These are phyloP conservation scores for Amphiprion percula DNA, from an alignment of 2,113 vertebrate genomes.

Conservation along the genomic window DNA sequence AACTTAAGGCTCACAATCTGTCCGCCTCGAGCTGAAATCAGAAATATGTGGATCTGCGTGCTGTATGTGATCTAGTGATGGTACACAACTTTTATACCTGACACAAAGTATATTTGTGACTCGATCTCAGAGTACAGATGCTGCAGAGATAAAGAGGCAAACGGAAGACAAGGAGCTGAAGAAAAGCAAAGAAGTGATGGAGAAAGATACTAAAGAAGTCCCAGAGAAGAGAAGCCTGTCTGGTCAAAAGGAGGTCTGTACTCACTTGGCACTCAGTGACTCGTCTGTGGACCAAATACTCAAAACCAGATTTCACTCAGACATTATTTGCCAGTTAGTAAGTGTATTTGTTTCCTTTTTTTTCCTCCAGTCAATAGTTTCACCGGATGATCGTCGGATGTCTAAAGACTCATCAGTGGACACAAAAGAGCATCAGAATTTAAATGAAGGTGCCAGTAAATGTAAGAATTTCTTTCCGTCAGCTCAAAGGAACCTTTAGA, in stretches of 20 bases:
- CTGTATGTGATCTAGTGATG: too few relatives aligned
- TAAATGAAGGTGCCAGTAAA: not conserved
- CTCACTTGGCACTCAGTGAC: not conserved
- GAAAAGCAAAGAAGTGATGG: conserved; percentile 74
- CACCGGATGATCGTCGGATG: conserved; percentile 28
- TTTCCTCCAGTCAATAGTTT: conserved; percentile 9
- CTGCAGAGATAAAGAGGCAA: conserved; percentile 72
- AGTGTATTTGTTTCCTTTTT: not conserved
- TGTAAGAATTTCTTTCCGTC: not conserved
- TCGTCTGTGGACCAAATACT: too few relatives aligned
- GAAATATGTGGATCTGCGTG: too few relatives aligned
- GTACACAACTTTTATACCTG: too few relatives aligned
- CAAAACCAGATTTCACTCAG: too few relatives aligned
- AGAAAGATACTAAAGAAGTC: conserved; percentile 76
- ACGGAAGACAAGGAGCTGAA: conserved; percentile 78
- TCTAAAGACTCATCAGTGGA: conserved; percentile 35
- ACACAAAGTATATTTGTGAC: too few relatives aligned
- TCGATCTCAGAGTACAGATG: not conserved
- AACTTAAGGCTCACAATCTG: too few relatives aligned
- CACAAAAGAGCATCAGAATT: not conserved
- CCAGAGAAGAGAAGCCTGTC: conserved; percentile 64
- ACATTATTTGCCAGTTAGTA: not conserved
- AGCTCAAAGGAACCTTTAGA: too few relatives aligned
- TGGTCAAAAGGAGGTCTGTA: conserved; percentile 69
- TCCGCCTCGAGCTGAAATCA: too few relatives aligned